Evolutionary conservation across 1,140 invertebrate species (phyloP), one percentile per base, ranked within the genome.

Genomic region (Oreohelix idahoensis): DNA sequence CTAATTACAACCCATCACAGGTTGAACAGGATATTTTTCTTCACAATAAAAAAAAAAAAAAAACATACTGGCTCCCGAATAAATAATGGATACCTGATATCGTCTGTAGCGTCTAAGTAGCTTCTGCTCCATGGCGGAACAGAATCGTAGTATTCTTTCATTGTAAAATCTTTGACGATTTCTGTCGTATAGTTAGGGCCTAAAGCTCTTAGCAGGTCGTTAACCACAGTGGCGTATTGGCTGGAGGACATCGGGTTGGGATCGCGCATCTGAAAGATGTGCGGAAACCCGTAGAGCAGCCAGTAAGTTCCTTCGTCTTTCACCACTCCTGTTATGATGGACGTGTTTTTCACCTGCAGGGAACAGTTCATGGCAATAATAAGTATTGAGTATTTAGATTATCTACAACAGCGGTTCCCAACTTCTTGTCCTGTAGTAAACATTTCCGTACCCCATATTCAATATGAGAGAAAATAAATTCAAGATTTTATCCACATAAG

Each of bases 221-320:
- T 42, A 1, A 42, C 36, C 36, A 73, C 71, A 17, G 38, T 39
- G 36, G 36, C 36, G 20, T 20, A 49, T 13, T 76, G 42, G 15
- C 45, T 45, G 17, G 42, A 13, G n/a, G 42, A 32, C 2, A 35
- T 23, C 0, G 42, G 23, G n/a, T 51, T 49, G 13, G 45, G 20
- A 35, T 49, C 29, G 42, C 2, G 2, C 0, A 32, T 4, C 2
- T 11, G n/a, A 35, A 32, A 76, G 39, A 49, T 23, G 29, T 35
- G 15, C 11, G 10, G 42, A 35, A 76, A 51, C 2, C 74, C 74
- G 23, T 76, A 76, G 10, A 51, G 39, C 45, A 76, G 45, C 74
- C 74, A 76, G 32, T 32, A 76, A 15, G 38, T 76, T 8, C 74
- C 74, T 35, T 76, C 74, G 29, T 76, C 45, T 35, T 53, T 76